Base-by-base conservation (phyloP, 2,888 invertebrate genomes). In the Conchocele bisecta region DNA sequence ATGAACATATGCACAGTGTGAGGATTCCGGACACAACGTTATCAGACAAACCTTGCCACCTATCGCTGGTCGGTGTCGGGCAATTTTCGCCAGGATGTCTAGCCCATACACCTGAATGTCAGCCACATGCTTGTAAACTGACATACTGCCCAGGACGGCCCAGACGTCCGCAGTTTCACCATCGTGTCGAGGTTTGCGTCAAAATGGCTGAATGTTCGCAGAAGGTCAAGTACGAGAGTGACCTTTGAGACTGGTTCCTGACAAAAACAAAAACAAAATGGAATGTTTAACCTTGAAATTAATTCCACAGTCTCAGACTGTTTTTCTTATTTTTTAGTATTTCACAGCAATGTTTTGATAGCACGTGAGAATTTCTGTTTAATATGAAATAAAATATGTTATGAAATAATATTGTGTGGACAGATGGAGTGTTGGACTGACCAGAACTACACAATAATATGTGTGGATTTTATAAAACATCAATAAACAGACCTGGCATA, bases 111-210 rank as follows among this genome's bases (percentile, higher is more conserved):
- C 82, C 71, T 88, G 88, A 5, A 88, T 76, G n/a, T 82, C 79
- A 5, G 67, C 54, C 4, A 72, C 75, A 6, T 79, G 75, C n/a
- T 75, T 63, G 64, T 83, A 85, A 0, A 79, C 87, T 0, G 87
- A 79, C 86, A 88, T 88, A 46, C 84, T 81, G n/a, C 87, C 88
- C 53, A 88, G 67, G 1, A 88, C 77, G 2, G 86, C 83, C 84
- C 82, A n/a, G 83, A 61, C 7, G 84, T 79, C 74, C 85, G 78
- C 63, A 75, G 81, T 6, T 65, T 53, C 24, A 86, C 75, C 78
- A 88, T 75, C 4, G 76, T 73, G 3, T 37, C 53, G 13, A 87
- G 58, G 59, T 87, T 86, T 24, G 75, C 73, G 22, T 83, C 83
- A 44, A 87, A 82, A 66, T 88, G 87, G 59, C 86, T 85, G 68